phyloP scores from a whole-genome alignment of 2,888 invertebrate genomes.

The Mantis religiosa region DNA sequence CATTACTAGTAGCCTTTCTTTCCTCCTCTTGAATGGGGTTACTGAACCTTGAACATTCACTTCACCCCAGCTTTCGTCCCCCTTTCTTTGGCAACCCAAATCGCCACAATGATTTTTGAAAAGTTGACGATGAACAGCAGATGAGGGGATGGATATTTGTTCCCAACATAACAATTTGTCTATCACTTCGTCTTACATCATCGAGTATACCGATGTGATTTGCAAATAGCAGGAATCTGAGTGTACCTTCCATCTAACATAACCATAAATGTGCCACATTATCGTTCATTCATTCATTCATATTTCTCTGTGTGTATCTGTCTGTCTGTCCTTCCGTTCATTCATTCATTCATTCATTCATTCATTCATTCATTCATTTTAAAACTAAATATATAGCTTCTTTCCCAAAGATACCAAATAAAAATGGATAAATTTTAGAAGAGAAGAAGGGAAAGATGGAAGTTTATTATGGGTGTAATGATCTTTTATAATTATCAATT shows the following conservation, averaged over 20 bases:
- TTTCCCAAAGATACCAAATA: too few species aligned
- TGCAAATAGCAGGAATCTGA: not conserved
- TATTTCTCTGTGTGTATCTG: too few species aligned
- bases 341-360: too few species aligned
- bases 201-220: not conserved
- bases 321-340: too few species aligned
- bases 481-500: too few species aligned
- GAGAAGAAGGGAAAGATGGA: too few species aligned
- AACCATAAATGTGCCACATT: too few species aligned
- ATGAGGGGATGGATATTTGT: conserved; percentile 7
- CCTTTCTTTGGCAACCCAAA: not conserved
- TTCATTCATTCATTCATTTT: too few species aligned
- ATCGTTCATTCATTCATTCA: too few species aligned
- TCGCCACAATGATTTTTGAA: conserved; percentile 10
- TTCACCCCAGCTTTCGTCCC: not conserved
- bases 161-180: conserved; percentile 1
- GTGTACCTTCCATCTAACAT: not conserved
- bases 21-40: not conserved
- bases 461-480: too few species aligned
- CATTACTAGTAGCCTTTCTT: not conserved
- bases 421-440: too few species aligned
- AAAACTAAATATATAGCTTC: too few species aligned
- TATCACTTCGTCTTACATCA: not conserved
- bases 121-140: not conserved
- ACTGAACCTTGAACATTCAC: conserved; percentile 5